Evolutionary conservation across 2,797 vertebrate genomes (phyloP), one percentile per base, ranked within the genome.

Genomic region (Enteromius viviparus): DNA sequence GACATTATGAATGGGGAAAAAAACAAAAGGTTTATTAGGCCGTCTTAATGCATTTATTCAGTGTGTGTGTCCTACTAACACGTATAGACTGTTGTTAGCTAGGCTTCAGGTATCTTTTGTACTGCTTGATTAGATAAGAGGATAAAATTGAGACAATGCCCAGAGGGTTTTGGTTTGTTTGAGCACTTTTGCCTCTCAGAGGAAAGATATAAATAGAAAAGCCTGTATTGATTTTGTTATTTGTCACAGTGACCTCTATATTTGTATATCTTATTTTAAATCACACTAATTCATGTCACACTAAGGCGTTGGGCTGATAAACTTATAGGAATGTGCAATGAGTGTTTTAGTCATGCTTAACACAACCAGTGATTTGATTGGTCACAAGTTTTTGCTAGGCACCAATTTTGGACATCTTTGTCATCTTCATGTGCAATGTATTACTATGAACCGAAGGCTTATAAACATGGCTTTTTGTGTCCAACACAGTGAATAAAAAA

Each of bases 81-180:
- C 76, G 60, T 26, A 76, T 53, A 68, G 58, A 69, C 70, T 45
- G 72, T 34, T 70, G 47, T 65, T 77, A 76, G 64, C 70, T 83
- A 85, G 42, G 80, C 85, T 83, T 83, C 65, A 80, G 75, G 69
- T 83, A 76, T 71, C 65, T 80, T 79, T 80, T 76, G 34, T 72
- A 84, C 89, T 87, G 92, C 90, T 91, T 77, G 87, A 88, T 77
- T 34, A 75, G 80, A 77, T 83, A 47, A 34, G 74, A 68, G 49
- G n/a, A 84, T 12, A 78, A 11, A 68, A 68, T 71, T 40, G 53
- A 81, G 29, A 79, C 5, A 37, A 69, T 75, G 37, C 49, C 79
- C 65, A 69, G 69, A 83, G 42, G 58, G 66, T 60, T 69, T 82
- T 26, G 6, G 40, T 81, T 64, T 55, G 71, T 80, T 83, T 70